Percentiles rank a stretch among this genome's conserved stretches.
Evolutionary conservation across 2,888 invertebrate genomes (phyloP).

Genomic region (Rhagonycha fulva): DNA sequence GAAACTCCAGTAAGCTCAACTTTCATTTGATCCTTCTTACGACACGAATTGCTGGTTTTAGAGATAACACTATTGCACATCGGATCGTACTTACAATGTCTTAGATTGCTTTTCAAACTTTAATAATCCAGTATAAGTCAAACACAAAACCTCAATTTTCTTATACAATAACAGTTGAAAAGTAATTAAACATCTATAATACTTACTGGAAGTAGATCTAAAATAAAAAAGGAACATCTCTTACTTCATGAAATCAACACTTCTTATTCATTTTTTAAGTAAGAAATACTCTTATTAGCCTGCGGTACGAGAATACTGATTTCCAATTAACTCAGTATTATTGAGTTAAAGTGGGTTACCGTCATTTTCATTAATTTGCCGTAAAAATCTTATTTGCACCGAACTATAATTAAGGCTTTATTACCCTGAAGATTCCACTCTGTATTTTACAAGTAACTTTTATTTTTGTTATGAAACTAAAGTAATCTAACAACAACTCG

Average conservation of each 20-base stretch:
- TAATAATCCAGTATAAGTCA: conserved; percentile 23
- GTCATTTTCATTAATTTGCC: conserved; percentile 45
- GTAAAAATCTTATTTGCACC: conserved; percentile 47
- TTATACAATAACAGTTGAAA: not conserved
- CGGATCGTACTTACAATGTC: conserved; percentile 32
- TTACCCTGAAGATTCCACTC: not conserved
- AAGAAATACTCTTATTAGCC: conserved; percentile 29
- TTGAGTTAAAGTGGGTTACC: conserved; percentile 44
- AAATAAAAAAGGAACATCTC: not conserved
- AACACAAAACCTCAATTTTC: not conserved
- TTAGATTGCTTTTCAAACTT: conserved; percentile 34
- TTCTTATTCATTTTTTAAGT: not conserved
- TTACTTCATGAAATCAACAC: not conserved
- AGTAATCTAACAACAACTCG: not conserved
- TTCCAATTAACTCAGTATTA: conserved; percentile 51
- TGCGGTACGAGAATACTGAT: conserved; percentile 45
- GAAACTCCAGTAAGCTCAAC: conserved; percentile 35
- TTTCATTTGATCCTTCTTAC: conserved; percentile 36
- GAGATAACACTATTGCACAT: conserved; percentile 37
- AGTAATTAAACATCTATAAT: not conserved
- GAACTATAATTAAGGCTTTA: conserved; percentile 51
- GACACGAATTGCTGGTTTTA: conserved; percentile 36
- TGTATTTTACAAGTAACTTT: not conserved
- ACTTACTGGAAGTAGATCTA: not conserved
- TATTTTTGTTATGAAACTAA: not conserved